These are phyloP conservation scores for Drosophila aff. DNA, from an alignment of 1,140 invertebrate species.

Conservation along the genomic window DNA sequence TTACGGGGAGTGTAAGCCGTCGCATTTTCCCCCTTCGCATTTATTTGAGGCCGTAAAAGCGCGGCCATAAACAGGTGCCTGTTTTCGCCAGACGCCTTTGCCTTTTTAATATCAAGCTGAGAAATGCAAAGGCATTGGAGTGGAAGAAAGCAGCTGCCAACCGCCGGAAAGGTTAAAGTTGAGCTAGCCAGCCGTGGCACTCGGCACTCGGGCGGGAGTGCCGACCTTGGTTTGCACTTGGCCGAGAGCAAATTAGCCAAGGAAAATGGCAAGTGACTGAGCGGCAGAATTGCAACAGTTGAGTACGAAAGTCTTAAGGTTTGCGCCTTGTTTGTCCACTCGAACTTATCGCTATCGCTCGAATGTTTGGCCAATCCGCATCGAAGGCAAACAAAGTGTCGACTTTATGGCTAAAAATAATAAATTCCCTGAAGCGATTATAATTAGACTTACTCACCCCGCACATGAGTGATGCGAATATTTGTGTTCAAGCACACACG, in stretches of 20 bases:
- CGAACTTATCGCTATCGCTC: constrained; percentile 32
- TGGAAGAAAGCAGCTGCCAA: constrained; percentile 49
- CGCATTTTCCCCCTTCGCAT: constrained; percentile 27
- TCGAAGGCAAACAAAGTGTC: constrained; percentile 20
- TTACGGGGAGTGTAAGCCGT: background rate
- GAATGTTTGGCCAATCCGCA: constrained; percentile 20
- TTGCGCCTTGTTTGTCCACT: constrained; percentile 18
- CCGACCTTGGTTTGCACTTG: constrained; percentile 53
- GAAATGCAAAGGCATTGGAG: constrained; percentile 56
- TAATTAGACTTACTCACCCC: constrained; percentile 29
- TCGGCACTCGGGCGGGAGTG: background rate
- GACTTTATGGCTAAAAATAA: constrained; percentile 44
- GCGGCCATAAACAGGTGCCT: constrained; percentile 49
- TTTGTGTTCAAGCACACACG: constrained; percentile 43
- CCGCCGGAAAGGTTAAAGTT: constrained; percentile 53
- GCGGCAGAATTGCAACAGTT: constrained; percentile 20
- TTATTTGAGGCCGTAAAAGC: constrained; percentile 36
- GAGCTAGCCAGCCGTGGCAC: background rate
- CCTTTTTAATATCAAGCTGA: constrained; percentile 47
- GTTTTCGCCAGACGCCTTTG: constrained; percentile 30
- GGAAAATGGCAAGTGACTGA: constrained; percentile 1
- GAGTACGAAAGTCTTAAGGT: constrained; percentile 20
- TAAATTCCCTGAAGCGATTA: constrained; percentile 38
- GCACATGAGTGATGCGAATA: constrained; percentile 66
- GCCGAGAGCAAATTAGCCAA: constrained; percentile 20